Base-by-base conservation (phyloP, 2,888 invertebrate species). In the Boloria selene region DNA sequence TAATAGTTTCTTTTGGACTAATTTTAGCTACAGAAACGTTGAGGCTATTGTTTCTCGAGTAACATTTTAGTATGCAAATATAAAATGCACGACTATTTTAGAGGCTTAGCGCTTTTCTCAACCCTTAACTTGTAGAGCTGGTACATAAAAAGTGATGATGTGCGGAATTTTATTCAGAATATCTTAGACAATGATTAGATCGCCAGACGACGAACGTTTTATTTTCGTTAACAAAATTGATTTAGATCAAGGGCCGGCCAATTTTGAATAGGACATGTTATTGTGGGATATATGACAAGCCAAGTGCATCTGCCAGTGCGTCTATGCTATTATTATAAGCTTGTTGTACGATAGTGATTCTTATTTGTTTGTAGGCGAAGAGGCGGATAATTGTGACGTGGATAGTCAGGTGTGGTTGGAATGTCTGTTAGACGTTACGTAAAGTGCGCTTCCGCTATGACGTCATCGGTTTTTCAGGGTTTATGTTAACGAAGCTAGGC, bases 181-280 rank as follows among this genome's bases (percentile, higher is more conserved):
- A 49, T 17, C 26, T 42, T 17, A n/a, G 18, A 44, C 16, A 47
- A 10, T 44, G 31, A 51, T 60, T 49, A 45, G 44, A 68, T 69
- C 64, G 68, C 72, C 72, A 76, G 75, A 75, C 78, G 65, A 69
- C 65, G 70, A 71, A 71, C 68, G 76, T 74, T 74, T 77, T 78
- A 78, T 75, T 75, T 76, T 78, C 70, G 78, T 75, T 77, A 71
- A 75, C 77, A 72, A 75, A 75, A 78, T 77, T 76, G 76, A 87
- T 82, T 81, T 82, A 83, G 90, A 84, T 89, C 90, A 90, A 90
- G 90, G 90, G 87, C 85, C 77, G 75, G 79, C 77, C 77, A 75
- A 81, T 84, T 77, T 77, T 73, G 76, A 73, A 79, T 79, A 77
- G 74, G 81, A 78, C 78, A 77, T 79, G 84, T 84, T 86, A 87